These are phyloP conservation scores for honey bee (Apis mellifera) DNA, from an alignment of 1,140 invertebrate species.

Conservation along the genomic window Amel_HAv3.1 CM009942.2:9510001-9510500, in stretches of 20 bases:
- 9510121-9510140: not conserved
- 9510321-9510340: not conserved
- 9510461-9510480: conserved; percentile 60
- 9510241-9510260: not conserved
- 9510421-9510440: conserved; percentile 9
- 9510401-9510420: not conserved
- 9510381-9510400: conserved; percentile 9
- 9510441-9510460: conserved; percentile 39
- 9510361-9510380: conserved; percentile 5
- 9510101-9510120: too few relatives aligned
- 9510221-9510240: not conserved
- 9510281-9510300: not conserved
- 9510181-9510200: not conserved
- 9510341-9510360: too few relatives aligned
- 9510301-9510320: not conserved
- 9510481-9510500: conserved; percentile 60
- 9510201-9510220: not conserved
- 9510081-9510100: too few relatives aligned
- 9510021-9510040: too few relatives aligned
- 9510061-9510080: too few relatives aligned
- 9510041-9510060: too few relatives aligned
- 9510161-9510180: not conserved
- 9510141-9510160: not conserved
- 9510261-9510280: conserved; percentile 6
- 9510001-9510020: not conserved